These are phyloP conservation scores for Drosophila acutilabella DNA, from an alignment of 2,888 invertebrate species.

Conservation along the genomic window DNA sequence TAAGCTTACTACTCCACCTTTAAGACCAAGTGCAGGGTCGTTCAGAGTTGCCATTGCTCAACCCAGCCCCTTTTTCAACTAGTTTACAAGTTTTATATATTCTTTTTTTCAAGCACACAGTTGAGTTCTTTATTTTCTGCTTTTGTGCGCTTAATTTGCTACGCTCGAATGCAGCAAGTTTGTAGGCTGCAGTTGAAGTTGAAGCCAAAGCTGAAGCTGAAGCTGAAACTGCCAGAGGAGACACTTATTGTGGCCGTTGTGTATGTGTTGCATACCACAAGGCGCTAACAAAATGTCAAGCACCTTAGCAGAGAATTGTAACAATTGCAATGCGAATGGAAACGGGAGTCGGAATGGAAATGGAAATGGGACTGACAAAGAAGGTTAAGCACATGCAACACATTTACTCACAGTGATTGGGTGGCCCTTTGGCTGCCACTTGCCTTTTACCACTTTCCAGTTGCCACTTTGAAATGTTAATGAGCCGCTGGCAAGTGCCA, in stretches of 20 bases:
- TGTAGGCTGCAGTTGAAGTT: slow-evolving; percentile 44
- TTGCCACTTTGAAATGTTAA: slow-evolving; percentile 66
- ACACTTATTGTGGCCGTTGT: slow-evolving; percentile 29
- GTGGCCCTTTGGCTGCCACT: slow-evolving; percentile 44
- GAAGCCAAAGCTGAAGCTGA: slow-evolving; percentile 9
- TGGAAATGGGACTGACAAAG: slow-evolving; percentile 34
- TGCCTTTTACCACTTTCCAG: slow-evolving; percentile 40
- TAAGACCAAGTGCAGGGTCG: not conserved
- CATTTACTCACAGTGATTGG: slow-evolving; percentile 10
- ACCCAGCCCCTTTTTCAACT: not conserved
- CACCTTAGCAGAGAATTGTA: slow-evolving; percentile 57
- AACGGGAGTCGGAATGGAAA: not conserved
- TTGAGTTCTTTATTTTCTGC: slow-evolving; percentile 70
- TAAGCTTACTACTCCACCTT: too few relatives aligned
- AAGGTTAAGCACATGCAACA: slow-evolving; percentile 67
- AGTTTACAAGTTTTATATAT: slow-evolving; percentile 40
- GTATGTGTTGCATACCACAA: slow-evolving; percentile 68
- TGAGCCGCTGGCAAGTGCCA: slow-evolving; percentile 69
- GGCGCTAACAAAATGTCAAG: slow-evolving; percentile 74
- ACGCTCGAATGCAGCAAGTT: slow-evolving; percentile 61
- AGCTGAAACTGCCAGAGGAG: slow-evolving; percentile 5
- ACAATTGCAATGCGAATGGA: slow-evolving; percentile 10
- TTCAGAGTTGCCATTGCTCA: not conserved
- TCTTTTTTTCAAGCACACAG: slow-evolving; percentile 18
- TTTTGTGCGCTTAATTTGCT: slow-evolving; percentile 78